These are phyloP conservation scores for Otocyon megalotis DNA, from an alignment of 2,113 vertebrate genomes.

Conservation along the genomic window DNA sequence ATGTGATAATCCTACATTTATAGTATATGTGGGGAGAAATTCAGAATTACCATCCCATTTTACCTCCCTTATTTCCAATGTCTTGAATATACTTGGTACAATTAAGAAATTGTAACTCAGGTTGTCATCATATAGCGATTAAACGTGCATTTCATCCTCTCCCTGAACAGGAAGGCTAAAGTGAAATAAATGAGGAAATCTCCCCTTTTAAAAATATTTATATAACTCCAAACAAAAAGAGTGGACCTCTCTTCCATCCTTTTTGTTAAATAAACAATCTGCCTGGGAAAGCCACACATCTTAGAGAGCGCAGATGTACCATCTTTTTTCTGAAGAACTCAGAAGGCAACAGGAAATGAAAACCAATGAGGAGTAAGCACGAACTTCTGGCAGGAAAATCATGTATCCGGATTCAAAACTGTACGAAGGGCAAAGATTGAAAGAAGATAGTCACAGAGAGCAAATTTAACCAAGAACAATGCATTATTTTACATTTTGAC, in stretches of 20 bases:
- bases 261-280: conserved; percentile 72
- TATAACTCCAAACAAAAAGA: conserved; percentile 57
- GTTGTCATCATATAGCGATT: background rate
- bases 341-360: conserved; percentile 75
- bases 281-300: background rate
- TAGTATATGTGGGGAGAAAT: background rate
- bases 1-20: background rate
- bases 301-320: conserved; percentile 24
- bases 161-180: conserved; percentile 22
- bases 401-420: conserved; percentile 65
- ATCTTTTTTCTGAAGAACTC: conserved; percentile 55
- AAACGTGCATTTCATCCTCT: conserved; percentile 37
- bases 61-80: background rate
- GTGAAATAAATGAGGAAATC: conserved; percentile 67
- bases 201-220: conserved; percentile 67
- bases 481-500: conserved; percentile 33
- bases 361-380: conserved; percentile 71
- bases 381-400: conserved; percentile 66
- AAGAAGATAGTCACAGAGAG: conserved; percentile 25
- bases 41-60: background rate
- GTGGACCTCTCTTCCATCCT: conserved; percentile 48
- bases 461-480: conserved; percentile 55
- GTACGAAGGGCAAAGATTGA: conserved; percentile 15
- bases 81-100: background rate
- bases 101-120: background rate